Conservation (phyloP, 2,797 vertebrate species). For the Simalia tracyae region DNA sequence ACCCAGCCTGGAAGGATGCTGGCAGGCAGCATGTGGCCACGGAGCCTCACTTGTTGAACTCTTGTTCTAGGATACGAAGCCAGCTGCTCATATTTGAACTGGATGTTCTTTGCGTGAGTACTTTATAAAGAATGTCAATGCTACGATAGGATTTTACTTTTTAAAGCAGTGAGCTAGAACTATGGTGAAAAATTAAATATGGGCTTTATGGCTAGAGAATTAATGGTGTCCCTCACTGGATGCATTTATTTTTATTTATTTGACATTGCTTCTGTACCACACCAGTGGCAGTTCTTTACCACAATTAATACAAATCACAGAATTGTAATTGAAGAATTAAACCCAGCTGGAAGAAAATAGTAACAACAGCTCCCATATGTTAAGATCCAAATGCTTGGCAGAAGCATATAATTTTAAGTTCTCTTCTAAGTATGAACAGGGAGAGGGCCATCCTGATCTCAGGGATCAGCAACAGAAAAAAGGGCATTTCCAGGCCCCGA, state of each 20-base stretch:
- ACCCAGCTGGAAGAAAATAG: not conserved
- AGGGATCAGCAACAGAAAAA: not conserved
- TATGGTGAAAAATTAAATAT: not conserved
- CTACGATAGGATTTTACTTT: not conserved
- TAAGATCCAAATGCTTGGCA: not conserved
- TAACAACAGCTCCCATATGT: not conserved
- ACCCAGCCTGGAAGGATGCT: not conserved
- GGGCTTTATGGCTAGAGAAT: not conserved
- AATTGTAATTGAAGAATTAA: not conserved
- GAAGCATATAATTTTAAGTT: not conserved
- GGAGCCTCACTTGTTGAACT: not conserved
- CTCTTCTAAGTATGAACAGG: not conserved
- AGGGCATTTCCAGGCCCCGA: not conserved
- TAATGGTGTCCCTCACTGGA: not conserved
- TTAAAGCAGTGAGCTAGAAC: not conserved
- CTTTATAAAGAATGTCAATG: not conserved
- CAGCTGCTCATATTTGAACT: not conserved
- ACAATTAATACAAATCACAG: not conserved
- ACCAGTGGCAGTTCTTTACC: not conserved
- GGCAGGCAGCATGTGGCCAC: not conserved
- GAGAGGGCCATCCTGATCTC: not conserved
- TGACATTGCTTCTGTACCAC: not conserved
- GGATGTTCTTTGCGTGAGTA: not conserved
- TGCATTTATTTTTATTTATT: not conserved
- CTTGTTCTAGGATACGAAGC: not conserved